Base-by-base conservation (phyloP, 2,888 invertebrate species). In the Matsumyia berberina region DNA sequence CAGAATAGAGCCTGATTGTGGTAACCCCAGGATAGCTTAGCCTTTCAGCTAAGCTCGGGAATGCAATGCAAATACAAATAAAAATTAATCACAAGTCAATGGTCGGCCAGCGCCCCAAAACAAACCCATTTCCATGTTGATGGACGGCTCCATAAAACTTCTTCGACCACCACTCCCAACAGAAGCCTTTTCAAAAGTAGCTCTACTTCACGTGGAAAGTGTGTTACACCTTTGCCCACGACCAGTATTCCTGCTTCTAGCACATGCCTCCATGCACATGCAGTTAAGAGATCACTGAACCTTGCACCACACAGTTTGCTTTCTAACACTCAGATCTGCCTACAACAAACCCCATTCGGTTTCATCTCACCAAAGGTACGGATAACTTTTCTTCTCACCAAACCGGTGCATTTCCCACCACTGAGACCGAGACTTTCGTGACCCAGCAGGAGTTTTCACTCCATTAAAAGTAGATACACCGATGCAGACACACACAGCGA, bases 371-470 rank as follows among this genome's bases (percentile, higher is more conserved):
- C 33, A 37, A 44, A 46, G 35, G 67, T 69, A 74, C 24, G 24
- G 4, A 24, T 24, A 74, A 62, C 62, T 70, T 60, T 81, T 8
- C 29, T 17, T 57, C 78, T 11, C 39, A 39, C 69, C 66, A 66
- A 82, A 66, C 77, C 77, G 66, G 82, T 82, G 77, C 44, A 49
- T 57, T 66, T 51, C 37, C 77, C 24, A 53, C 78, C 44, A 31
- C 12, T n/a, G 55, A 53, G n/a, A 12, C 7, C 11, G 37, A 70
- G 31, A 57, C 58, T 60, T 51, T 73, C 66, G 9, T 73, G 60
- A 15, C 58, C 66, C 79, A 60, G 6, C 66, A 51, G 44, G 37
- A 66, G 72, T 77, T 82, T 82, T 78, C 78, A 66, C 72, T 72
- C 33, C 53, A 60, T 66, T 49, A 70, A 42, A 49, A 70, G 58